Base-by-base conservation (phyloP, 1,140 invertebrate species). In the Scaptodrosophila lebanonensis region DNA sequence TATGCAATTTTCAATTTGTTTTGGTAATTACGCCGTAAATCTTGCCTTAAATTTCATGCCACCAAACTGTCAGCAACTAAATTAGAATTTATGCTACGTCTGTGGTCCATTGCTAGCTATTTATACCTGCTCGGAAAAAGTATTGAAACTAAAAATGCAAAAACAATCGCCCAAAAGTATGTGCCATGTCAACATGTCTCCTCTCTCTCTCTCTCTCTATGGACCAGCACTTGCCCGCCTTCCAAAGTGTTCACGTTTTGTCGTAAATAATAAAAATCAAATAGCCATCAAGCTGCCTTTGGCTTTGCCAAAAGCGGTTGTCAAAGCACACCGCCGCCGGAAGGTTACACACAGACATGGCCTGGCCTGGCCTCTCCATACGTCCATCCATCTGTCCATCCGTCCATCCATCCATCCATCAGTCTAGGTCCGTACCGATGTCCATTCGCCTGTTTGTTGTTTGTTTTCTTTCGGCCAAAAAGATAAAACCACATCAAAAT, bases 191-290 rank as follows among this genome's bases (percentile, higher is more conserved):
- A 17, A 13, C 17, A 27, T 16, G n/a, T n/a, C n/a, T n/a, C n/a
- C n/a, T n/a, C n/a, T n/a, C n/a, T n/a, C n/a, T n/a, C n/a, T n/a
- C n/a, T n/a, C n/a, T n/a, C n/a, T n/a, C n/a, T n/a, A n/a, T n/a
- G n/a, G n/a, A n/a, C n/a, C n/a, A n/a, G n/a, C n/a, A n/a, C n/a
- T n/a, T n/a, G n/a, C n/a, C n/a, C n/a, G 49, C 58, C 49, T 66
- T 61, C 30, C 50, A 51, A 77, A 71, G 67, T 77, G 62, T 51
- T 76, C 63, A 71, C 72, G 72, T 77, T 76, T 76, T 76, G 72
- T 77, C 72, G 77, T 73, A 82, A 82, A 79, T 79, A 79, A 79
- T 79, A 69, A 73, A 82, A 82, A 72, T 79, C 75, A 79, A 73
- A 73, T 66, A 70, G 59, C 70, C 70, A 75, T 75, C 70, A 75